Evolutionary conservation across 2,888 invertebrate species (phyloP).

Genomic region (Eupithecia subfuscata): DNA sequence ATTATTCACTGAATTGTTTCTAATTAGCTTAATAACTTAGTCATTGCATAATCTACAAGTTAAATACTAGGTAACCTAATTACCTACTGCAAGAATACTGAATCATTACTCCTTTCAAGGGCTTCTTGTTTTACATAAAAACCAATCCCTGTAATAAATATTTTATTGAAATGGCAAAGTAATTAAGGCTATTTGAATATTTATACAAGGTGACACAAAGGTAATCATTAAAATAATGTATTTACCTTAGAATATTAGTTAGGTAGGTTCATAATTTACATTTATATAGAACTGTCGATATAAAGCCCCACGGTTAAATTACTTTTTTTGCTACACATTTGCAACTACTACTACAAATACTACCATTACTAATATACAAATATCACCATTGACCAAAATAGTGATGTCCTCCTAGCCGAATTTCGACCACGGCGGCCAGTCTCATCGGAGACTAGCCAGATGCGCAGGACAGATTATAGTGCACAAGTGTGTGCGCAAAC

Average conservation of each 20-base stretch:
- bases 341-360: too few relatives aligned
- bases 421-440: too few relatives aligned
- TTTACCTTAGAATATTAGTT: neutral
- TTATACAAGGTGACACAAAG: constrained; percentile 1
- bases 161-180: neutral
- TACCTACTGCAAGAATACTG: neutral
- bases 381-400: too few relatives aligned
- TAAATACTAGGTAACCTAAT: constrained; percentile 1
- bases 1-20: too few relatives aligned
- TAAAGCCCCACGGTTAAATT: too few relatives aligned
- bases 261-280: neutral
- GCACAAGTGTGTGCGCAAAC: too few relatives aligned
- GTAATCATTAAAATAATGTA: neutral
- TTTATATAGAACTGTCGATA: neutral
- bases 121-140: neutral
- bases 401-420: too few relatives aligned
- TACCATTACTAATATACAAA: too few relatives aligned
- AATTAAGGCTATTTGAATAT: neutral
- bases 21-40: neutral
- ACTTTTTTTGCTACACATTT: too few relatives aligned
- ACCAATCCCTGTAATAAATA: neutral
- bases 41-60: neutral
- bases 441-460: too few relatives aligned
- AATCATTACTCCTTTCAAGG: neutral
- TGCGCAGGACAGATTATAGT: too few relatives aligned